Evolutionary conservation across 2,888 invertebrate species (phyloP).

Genomic region (Syrphus vitripennis): DNA sequence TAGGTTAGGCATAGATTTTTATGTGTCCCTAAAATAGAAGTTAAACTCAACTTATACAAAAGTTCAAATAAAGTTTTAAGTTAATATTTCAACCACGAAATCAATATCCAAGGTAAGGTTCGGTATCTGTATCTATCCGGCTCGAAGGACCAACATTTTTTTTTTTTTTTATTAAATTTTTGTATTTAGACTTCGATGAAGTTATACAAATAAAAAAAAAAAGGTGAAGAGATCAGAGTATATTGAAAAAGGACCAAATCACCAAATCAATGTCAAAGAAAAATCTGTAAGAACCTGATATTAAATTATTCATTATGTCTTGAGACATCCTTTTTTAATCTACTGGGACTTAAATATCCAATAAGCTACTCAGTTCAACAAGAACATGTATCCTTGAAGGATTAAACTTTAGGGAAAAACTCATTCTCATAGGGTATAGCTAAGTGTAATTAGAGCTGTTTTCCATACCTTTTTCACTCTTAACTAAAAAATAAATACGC

Average conservation of each 20-base stretch:
- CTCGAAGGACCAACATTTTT: background rate
- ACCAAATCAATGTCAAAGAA: background rate
- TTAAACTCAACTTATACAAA: background rate
- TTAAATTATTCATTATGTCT: slow-evolving; percentile 20
- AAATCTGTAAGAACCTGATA: slow-evolving; percentile 5
- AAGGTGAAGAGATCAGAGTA: background rate
- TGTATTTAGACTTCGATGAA: background rate
- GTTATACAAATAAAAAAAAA: too few relatives aligned
- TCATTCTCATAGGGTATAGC: background rate
- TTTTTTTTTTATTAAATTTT: background rate
- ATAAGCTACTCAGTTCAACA: background rate
- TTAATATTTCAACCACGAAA: slow-evolving; percentile 16
- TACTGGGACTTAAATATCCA: background rate
- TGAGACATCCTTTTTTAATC: slow-evolving; percentile 11
- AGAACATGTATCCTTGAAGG: background rate
- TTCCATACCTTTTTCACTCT: background rate
- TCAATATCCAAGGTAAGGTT: background rate
- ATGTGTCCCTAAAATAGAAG: background rate
- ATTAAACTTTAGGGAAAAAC: background rate
- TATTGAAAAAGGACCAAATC: background rate
- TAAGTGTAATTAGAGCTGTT: slow-evolving; percentile 46
- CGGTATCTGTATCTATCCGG: background rate
- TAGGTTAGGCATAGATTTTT: too few relatives aligned
- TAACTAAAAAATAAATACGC: background rate
- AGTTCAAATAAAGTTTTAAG: background rate